Evolutionary conservation across 2,113 vertebrate species (phyloP), one percentile per base, ranked within the genome.

Genomic region (Sarotherodon lohbergeri): DNA sequence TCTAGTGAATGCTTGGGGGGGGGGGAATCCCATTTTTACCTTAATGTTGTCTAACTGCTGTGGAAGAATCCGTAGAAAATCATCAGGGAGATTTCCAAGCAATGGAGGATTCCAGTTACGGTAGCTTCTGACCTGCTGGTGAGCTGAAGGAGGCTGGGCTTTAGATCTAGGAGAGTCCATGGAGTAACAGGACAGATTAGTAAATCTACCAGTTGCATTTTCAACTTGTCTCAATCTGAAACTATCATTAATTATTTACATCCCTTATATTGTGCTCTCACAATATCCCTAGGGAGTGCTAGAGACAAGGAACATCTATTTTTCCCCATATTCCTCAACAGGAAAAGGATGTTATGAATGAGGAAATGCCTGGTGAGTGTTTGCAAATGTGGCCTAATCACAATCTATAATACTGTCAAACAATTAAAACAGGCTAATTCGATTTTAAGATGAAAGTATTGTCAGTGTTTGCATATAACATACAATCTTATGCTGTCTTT

Each of bases 41-140:
- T 97, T 96, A 16, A 97, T 82, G 82, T 93, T 91, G 3, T 97
- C 94, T 8, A 95, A 89, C 93, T 99, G 98, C 95, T 98, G 98
- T 3, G 98, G 98, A 54, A 99, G 93, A 92, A 99, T 99, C 68
- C 98, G 97, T 76, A 99, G 97, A 59, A 99, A 99, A 59, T 99
- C 98, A 56, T 99, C 98, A 0, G 98, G 98, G 29, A 99, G 97
- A 89, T 96, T 99, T 66, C 98, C 98, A 5, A 99, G 96, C 56
- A 99, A 95, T 0, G 98, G 98, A 0, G 98, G 98, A 88, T 99
- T 99, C 98, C 98, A 99, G 95, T 99, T 99, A 87, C 96, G 95
- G 89, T 98, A 99, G 88, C 94, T 96, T 14, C 93, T 91, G 1
- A 96, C 96, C 5, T 82, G 96, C 1, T 93, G 88, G 50, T 95